Conservation (phyloP, 1,140 invertebrate species). For the Lasioglossum baleicum region DNA sequence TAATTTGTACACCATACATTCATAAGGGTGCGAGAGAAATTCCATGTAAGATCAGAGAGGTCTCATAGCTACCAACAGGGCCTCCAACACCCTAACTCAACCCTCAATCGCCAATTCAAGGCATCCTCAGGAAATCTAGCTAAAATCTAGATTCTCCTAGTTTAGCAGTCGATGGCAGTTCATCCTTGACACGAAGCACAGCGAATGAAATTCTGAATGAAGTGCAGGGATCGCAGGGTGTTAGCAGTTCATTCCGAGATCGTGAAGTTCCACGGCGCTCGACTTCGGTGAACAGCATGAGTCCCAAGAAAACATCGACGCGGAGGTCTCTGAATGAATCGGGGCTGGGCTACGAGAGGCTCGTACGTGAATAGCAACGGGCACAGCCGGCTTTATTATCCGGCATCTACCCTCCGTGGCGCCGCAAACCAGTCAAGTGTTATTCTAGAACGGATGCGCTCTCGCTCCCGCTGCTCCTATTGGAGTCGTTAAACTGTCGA, state of each 20-base stretch:
- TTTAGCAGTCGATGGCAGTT: too few relatives aligned
- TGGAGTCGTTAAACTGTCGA: conserved; percentile 63
- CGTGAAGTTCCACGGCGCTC: not conserved
- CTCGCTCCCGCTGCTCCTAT: conserved; percentile 46
- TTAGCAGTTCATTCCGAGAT: not conserved
- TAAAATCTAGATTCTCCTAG: too few relatives aligned
- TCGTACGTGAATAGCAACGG: conserved; percentile 24
- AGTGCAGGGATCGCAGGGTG: not conserved
- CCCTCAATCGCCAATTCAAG: too few relatives aligned
- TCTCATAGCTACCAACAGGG: too few relatives aligned
- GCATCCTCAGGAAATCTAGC: too few relatives aligned
- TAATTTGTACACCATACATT: too few relatives aligned
- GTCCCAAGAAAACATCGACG: conserved; percentile 5
- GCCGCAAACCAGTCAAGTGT: conserved; percentile 25
- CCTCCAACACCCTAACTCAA: too few relatives aligned
- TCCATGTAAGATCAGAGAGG: too few relatives aligned
- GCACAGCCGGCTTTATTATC: conserved; percentile 10
- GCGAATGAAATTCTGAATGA: conserved; percentile 9
- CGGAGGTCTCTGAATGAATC: conserved; percentile 36
- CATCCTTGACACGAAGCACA: not conserved
- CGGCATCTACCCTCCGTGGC: not conserved
- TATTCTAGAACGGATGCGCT: conserved; percentile 54
- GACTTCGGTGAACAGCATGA: not conserved
- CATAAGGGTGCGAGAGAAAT: too few relatives aligned
- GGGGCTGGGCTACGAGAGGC: not conserved